Conservation (phyloP, 2,113 vertebrate genomes). For the Cyrtonyx montezumae region DNA sequence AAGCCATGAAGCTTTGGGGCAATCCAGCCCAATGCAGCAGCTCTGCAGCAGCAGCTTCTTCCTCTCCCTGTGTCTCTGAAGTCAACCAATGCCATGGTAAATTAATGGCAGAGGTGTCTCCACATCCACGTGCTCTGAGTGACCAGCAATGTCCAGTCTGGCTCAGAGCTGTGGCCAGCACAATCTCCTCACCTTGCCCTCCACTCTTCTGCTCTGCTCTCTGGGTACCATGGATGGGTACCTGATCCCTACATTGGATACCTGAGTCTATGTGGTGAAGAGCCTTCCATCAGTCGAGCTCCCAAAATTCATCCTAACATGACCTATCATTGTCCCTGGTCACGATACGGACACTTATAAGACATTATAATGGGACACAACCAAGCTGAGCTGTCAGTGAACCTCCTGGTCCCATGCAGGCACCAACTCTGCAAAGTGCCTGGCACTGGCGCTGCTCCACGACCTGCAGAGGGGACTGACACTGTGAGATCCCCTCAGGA, state of each 20-base stretch:
- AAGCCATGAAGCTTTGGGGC: rapidly evolving
- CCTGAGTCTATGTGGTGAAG: not conserved
- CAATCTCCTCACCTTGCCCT: not conserved
- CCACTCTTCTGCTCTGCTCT: not conserved
- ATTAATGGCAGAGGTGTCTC: not conserved
- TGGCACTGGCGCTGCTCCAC: not conserved
- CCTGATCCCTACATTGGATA: not conserved
- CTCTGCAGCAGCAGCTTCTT: not conserved
- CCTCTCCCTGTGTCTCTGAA: not conserved
- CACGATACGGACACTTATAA: not conserved
- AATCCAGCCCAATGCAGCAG: not conserved
- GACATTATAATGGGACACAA: not conserved
- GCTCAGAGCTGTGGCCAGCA: not conserved
- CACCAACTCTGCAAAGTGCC: rapidly evolving
- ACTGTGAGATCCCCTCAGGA: not conserved
- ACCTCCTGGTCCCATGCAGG: not conserved
- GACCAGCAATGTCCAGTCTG: not conserved
- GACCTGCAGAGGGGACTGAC: not conserved
- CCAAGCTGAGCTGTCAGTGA: not conserved
- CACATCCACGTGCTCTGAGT: not conserved
- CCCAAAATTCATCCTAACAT: not conserved
- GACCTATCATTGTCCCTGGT: not conserved
- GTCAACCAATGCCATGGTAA: not conserved
- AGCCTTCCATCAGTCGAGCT: not conserved
- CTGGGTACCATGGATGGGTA: not conserved